Conservation (phyloP, 1,140 invertebrate species). For the Eubasilissa regina region DNA sequence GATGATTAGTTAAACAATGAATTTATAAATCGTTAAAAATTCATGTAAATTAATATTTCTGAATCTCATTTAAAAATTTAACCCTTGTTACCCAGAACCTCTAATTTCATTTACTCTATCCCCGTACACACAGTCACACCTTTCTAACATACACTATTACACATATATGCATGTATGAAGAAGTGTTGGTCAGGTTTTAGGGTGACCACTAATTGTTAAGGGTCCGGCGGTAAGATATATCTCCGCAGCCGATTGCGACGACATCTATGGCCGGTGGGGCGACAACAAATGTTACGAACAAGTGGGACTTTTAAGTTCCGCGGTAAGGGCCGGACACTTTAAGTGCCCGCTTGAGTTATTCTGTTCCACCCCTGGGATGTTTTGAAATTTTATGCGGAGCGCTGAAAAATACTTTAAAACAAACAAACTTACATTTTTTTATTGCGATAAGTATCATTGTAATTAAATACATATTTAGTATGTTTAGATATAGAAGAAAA, state of each 20-base stretch:
- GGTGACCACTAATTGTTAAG: slow-evolving; percentile 57
- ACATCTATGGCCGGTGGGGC: slow-evolving; percentile 53
- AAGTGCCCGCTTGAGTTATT: slow-evolving; percentile 42
- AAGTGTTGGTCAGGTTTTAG: slow-evolving; percentile 29
- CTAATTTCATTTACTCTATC: too few relatives aligned
- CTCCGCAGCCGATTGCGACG: slow-evolving; percentile 59
- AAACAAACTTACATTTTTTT: too few relatives aligned
- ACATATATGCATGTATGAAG: not conserved
- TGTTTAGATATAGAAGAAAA: too few relatives aligned
- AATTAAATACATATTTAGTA: too few relatives aligned
- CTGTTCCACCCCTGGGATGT: not conserved
- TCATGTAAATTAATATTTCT: too few relatives aligned
- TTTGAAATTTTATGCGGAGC: not conserved
- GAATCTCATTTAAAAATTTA: too few relatives aligned
- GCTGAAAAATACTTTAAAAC: not conserved
- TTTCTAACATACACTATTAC: not conserved
- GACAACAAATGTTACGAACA: slow-evolving; percentile 43
- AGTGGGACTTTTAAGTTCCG: slow-evolving; percentile 44
- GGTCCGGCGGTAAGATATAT: slow-evolving; percentile 53
- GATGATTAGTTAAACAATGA: too few relatives aligned
- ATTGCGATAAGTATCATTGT: too few relatives aligned
- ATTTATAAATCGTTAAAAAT: too few relatives aligned
- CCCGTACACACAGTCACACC: too few relatives aligned
- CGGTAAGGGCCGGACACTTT: slow-evolving; percentile 25
- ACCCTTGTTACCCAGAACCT: too few relatives aligned